Conservation (phyloP, 2,797 vertebrate species). For the Gobio occitaniae region DNA sequence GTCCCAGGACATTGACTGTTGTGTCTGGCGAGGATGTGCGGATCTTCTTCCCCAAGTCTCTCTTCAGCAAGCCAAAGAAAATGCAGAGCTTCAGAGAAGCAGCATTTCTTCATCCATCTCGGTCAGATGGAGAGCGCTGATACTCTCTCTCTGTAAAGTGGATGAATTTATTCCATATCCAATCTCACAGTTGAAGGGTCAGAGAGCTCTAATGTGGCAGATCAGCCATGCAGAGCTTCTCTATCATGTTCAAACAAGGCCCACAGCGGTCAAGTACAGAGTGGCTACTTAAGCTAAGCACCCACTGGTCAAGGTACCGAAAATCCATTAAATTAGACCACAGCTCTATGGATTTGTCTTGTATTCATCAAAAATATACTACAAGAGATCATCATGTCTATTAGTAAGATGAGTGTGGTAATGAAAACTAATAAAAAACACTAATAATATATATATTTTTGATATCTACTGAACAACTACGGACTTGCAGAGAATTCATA, state of each 20-base stretch:
- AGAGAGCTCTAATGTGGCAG: constrained; percentile 11
- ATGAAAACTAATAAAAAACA: constrained; percentile 8
- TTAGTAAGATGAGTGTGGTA: constrained; percentile 3
- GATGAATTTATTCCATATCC: constrained; percentile 19
- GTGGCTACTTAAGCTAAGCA: constrained; percentile 13
- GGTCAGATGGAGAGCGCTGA: constrained; percentile 15
- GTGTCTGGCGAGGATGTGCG: neutral
- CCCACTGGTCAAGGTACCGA: neutral
- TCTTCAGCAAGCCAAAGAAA: constrained; percentile 29
- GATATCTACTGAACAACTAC: neutral
- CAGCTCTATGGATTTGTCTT: constrained; percentile 27
- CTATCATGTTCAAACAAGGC: constrained; percentile 26
- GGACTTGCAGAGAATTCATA: constrained; percentile 19
- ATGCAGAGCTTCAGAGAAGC: constrained; percentile 18
- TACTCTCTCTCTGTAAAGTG: neutral
- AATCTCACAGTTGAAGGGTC: constrained; percentile 22
- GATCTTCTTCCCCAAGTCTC: neutral
- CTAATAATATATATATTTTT: neutral
- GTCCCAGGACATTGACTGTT: constrained; percentile 33
- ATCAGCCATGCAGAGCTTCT: constrained; percentile 41
- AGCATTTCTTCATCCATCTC: constrained; percentile 5
- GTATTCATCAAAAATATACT: constrained; percentile 34
- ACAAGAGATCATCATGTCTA: constrained; percentile 1
- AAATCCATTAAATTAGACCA: constrained; percentile 39
- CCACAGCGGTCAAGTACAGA: constrained; percentile 31